Base-by-base conservation (phyloP, 2,888 invertebrate genomes). In the Tetanocera ferruginea region DNA sequence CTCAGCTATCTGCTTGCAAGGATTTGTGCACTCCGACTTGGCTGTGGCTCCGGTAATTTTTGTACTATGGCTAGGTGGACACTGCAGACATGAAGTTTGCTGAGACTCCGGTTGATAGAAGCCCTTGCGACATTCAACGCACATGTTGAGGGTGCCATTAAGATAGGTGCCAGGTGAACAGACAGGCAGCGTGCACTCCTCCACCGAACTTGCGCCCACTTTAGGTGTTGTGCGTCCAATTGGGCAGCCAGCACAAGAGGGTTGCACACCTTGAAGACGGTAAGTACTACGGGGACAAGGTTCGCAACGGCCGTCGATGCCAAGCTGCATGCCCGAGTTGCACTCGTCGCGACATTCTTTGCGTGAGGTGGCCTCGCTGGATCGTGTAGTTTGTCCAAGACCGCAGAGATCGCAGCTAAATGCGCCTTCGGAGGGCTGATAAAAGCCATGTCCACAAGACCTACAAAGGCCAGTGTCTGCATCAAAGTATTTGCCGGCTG, bases 361-460 rank as follows among this genome's bases (percentile, higher is more conserved):
- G 76, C 92, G 92, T 0, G 97, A 96, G 0, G 96, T 95, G 0
- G 97, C 97, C 87, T 97, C 98, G 6, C 94, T 94, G 3, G 96
- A 96, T 71, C 97, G 92, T 0, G 98, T 98, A 0, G 98, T 98
- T 88, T 97, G 96, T 9, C 97, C 97, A 71, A 96, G 91, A 0
- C 97, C 96, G 86, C 98, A 98, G 0, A 97, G 92, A 76, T 94
- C 91, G 86, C 98, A 98, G 1, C 94, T 93, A 91, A 98, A 97
- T 70, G 97, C 95, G 2, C 97, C 97, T 90, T 97, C 97, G 52
- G 93, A 93, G 0, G 97, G 94, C 88, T 98, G 98, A 90, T 95
- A 98, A 87, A 96, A 97, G 2, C 98, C 98, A 86, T 97, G 96
- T 0, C 98, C 98, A 88, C 98, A 98, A 82, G 95, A 95, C 73